Evolutionary conservation across 2,113 vertebrate species (phyloP).

Genomic region (Pollimyrus isidori): DNA sequence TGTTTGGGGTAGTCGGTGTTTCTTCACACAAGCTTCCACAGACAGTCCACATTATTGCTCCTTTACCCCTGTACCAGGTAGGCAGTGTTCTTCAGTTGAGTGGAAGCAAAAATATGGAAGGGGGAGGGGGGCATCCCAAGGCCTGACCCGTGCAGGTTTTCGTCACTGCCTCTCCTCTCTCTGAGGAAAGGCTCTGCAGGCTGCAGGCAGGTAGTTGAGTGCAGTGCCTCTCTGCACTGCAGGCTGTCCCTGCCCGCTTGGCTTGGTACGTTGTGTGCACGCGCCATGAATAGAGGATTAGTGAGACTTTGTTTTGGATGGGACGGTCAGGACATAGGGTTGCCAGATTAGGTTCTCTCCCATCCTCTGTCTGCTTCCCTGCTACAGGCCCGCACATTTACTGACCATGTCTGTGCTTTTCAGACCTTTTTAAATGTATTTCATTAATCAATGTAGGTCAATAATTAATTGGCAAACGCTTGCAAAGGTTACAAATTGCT

Average conservation of each 20-base stretch:
- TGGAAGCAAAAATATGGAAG: neutral
- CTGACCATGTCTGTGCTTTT: neutral
- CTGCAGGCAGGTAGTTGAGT: neutral
- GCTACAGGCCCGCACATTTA: neutral
- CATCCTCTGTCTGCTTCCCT: neutral
- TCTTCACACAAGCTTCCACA: neutral
- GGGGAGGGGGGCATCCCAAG: neutral
- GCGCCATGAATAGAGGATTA: neutral
- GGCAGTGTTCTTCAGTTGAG: neutral
- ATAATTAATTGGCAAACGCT: neutral
- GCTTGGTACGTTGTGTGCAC: neutral
- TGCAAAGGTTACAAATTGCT: neutral
- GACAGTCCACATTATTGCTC: neutral
- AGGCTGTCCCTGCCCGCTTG: neutral
- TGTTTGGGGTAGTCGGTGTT: neutral
- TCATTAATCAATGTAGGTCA: neutral
- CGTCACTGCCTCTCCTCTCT: neutral
- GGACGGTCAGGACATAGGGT: neutral
- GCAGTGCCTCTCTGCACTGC: neutral
- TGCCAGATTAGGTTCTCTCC: neutral
- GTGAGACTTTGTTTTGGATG: neutral
- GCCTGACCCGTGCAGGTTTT: neutral
- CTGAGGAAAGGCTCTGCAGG: neutral
- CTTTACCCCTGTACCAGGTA: neutral
- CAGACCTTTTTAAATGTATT: neutral